Evolutionary conservation across 2,888 invertebrate genomes (phyloP), one percentile per base, ranked within the genome.

Genomic region (Holacanthella duospinosa): DNA sequence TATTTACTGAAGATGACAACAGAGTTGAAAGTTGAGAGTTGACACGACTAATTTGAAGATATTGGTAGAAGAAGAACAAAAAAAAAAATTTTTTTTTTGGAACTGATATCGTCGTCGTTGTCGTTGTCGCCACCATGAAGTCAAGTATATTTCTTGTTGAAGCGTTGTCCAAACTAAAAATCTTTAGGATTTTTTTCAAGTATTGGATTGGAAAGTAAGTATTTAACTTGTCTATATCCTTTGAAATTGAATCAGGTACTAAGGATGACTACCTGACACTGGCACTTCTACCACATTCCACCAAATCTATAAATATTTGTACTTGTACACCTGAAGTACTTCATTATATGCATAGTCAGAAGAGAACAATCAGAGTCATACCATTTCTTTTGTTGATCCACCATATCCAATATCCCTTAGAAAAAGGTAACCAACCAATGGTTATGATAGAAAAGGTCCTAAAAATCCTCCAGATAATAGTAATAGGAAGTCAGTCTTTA

Each of bases 241-340:
- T 48, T 21, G 12, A 21, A 48, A 48, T 4, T 48, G 48, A 48
- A 48, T 48, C 48, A 48, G 48, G 48, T 48, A 48, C 48, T 48
- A 21, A 36, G 36, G 12, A 4, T 4, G 21, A 21, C 48, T 48
- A 48, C 48, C 48, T 48, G 48, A 36, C 21, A 21, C 48, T 48
- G 19, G 12, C 19, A 48, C 48, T 48, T 4, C 48, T 48, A 48
- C 48, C 48, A 48, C 48, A 48, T 48, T 48, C 48, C 48, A n/a
- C 48, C 48, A 48, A 48, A 48, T 48, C 48, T 48, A 48, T 48
- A 48, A 48, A 48, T 48, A 48, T 48, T 48, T 48, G 48, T 48
- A 48, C 48, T 48, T 48, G 48, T 21, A 48, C 48, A 48, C 48
- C 48, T 48, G 48, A 36, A 36, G 36, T 36, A 36, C 36, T 36